phyloP scores from a whole-genome alignment of 2,113 vertebrate species.

The Labeo catla region DNA sequence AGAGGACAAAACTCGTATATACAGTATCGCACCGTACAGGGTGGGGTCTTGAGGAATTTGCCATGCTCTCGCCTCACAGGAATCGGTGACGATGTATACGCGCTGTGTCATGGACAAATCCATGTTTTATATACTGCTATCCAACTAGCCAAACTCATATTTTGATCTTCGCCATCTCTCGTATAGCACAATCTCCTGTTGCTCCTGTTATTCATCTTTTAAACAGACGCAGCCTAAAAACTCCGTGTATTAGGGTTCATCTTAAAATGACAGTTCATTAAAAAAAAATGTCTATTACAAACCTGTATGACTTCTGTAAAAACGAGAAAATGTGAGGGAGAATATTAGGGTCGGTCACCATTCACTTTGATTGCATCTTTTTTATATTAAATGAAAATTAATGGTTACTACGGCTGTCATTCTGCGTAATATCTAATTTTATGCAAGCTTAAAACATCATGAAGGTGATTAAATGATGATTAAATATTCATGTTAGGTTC shows the following conservation, averaged over 20 bases:
- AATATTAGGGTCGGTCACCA: not conserved
- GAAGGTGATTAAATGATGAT: not conserved
- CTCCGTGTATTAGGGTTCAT: not conserved
- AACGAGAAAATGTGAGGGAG: not conserved
- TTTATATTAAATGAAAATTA: not conserved
- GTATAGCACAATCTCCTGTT: not conserved
- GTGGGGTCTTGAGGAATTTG: constrained; percentile 80
- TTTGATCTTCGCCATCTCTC: not conserved
- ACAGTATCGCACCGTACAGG: constrained; percentile 73
- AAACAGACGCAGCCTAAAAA: not conserved
- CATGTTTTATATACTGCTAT: not conserved
- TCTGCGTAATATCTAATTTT: not conserved
- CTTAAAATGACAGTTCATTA: not conserved
- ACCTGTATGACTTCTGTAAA: not conserved
- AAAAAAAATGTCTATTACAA: not conserved
- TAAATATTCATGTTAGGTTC: not conserved
- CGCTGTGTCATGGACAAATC: not conserved
- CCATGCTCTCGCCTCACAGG: constrained; percentile 61
- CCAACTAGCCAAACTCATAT: not conserved
- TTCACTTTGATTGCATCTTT: not conserved
- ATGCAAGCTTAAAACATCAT: not conserved
- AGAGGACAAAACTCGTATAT: constrained; percentile 63
- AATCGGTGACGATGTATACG: constrained; percentile 60
- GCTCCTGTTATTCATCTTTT: not conserved
- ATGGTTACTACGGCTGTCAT: not conserved